Evolutionary conservation across 2,113 vertebrate species (phyloP), one percentile per base, ranked within the genome.

Genomic region (Halcyon malimbica): DNA sequence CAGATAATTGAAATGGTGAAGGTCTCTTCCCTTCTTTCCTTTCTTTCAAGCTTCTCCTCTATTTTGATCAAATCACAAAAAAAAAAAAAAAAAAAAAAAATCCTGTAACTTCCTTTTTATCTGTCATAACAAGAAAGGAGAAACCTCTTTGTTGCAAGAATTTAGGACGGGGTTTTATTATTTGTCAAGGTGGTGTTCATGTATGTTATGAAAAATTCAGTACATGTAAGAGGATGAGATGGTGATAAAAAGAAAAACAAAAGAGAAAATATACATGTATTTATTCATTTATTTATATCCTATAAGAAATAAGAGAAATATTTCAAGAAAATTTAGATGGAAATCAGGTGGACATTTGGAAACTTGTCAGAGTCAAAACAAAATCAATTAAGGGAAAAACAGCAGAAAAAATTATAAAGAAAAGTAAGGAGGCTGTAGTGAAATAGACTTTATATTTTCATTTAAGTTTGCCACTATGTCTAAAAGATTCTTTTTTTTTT

Each of bases 391-490:
- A 53, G 8, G 14, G 21, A 31, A 44, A 53, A 73, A 29, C 4
- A 39, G 13, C 59, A 6, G 11, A 50, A 41, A 41, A 70, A 44
- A 28, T 6, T 83, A 41, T 28, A 51, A 31, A 35, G 28, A 79
- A 79, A 80, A 69, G 41, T 37, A 70, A 60, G 3, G 39, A 44
- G 12, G 13, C 10, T 16, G 8, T 16, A 87, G 25, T 65, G 13
- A 62, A 79, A 65, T 26, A 46, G 15, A 85, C 5, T 20, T 11
- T n/a, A 41, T 23, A 5, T 46, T 89, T 77, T 50, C 1, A 37
- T 69, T 53, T 39, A 31, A 39, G 1, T 39, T 54, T 69, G 74
- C 12, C 0, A 1, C 12, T 48, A 24, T 1, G 0, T 44, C 17
- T 70, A 56, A 50, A 3, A 35, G 16, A 19, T 41, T 46, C 0